A percentile compares a stretch with the other conserved stretches of the same genome.
phyloP scores from a whole-genome alignment of 2,113 vertebrate genomes.

The Pseudorhombus dupliciocellatus region DNA sequence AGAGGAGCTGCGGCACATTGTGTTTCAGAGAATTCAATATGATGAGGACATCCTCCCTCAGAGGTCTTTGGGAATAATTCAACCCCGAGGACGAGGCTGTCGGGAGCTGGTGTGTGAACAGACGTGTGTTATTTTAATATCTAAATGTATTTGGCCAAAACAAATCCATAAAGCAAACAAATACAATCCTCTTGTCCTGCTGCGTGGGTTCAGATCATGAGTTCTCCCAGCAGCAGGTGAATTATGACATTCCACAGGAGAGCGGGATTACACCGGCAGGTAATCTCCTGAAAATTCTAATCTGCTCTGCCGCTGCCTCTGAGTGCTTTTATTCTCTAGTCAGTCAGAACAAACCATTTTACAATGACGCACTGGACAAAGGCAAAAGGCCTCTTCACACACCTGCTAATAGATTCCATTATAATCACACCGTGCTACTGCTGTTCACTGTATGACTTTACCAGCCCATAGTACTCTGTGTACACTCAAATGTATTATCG shows the following conservation, averaged over 20 bases:
- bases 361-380: conserved; percentile 5
- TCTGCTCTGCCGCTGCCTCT: conserved; percentile 30
- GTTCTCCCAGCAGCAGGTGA: conserved; percentile 38
- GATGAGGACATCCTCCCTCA: not conserved
- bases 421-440: too few species aligned
- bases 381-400: not conserved
- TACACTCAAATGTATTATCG: too few species aligned
- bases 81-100: not conserved
- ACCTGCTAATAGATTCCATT: too few species aligned
- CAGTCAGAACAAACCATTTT: conserved; percentile 6
- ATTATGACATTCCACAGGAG: conserved; percentile 37
- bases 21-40: not conserved
- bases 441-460: too few species aligned
- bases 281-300: conserved; percentile 50
- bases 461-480: too few species aligned
- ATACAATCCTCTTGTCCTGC: conserved; percentile 36
- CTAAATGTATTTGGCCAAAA: conserved; percentile 22
- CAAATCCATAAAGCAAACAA: conserved; percentile 15
- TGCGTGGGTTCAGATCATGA: conserved; percentile 5
- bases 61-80: not conserved
- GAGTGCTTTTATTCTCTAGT: conserved; percentile 8
- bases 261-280: conserved; percentile 57
- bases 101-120: not conserved
- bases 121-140: conserved; percentile 13
- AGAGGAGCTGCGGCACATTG: conserved; percentile 1